Base-by-base conservation (phyloP, 2,888 invertebrate genomes). In the Meganola albula region DNA sequence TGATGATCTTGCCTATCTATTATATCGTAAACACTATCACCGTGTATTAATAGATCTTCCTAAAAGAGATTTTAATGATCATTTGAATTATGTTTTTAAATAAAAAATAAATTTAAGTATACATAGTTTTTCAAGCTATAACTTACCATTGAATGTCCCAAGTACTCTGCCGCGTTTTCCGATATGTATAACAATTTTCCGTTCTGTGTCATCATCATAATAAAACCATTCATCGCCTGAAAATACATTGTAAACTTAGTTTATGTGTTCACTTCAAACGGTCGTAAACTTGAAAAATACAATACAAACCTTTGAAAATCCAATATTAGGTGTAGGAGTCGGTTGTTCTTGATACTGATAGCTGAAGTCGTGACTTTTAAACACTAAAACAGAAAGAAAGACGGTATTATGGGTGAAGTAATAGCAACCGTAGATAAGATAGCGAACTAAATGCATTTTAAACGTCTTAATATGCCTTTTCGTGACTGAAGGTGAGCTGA, bases 131-230 rank as follows among this genome's bases (percentile, higher is more conserved):
- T n/a, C n/a, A n/a, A n/a, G n/a, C n/a, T n/a, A n/a, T n/a, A n/a
- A n/a, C n/a, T n/a, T 54, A 98, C 98, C 96, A 99, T 99, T 33
- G 98, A 99, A 88, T 99, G 99, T 58, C 99, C 98, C 71, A 98
- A 90, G 87, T 98, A 98, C 85, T 99, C 98, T 21, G 98, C 97
- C 34, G 98, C 98, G 80, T 98, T 99, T 88, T 98, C 98, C 46
- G 98, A 98, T 82, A 99, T 98, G 87, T 98, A 98, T 66, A 98
- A 89, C 58, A 99, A 89, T 88, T 98, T 98, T 53, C 98, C 98
- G 74, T 96, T 96, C 79, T 97, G 95, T 54, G 98, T 98, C 90
- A 97, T 94, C 94, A 98, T 97, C 92, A 98, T 94, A 76, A 98
- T 91, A 85, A 98, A 98, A 54, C 98, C 98, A 63, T 96, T 96